phyloP scores from a whole-genome alignment of 2,888 invertebrate genomes.

The Phorcus lineatus region DNA sequence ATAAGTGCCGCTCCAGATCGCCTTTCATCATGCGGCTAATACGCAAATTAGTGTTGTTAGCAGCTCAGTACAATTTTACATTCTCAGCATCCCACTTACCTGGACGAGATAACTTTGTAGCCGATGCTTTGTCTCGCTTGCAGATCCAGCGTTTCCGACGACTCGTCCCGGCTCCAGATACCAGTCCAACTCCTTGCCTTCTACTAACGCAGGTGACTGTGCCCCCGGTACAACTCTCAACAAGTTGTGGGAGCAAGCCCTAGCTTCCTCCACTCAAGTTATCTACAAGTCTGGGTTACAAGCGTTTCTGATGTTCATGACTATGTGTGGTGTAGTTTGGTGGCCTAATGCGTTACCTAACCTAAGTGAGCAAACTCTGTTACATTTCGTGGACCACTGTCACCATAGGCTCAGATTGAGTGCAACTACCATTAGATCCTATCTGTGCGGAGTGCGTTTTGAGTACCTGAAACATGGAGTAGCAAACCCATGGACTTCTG shows the following conservation, averaged over 20 bases:
- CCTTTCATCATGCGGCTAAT: constrained; percentile 32
- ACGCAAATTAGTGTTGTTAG: constrained; percentile 24
- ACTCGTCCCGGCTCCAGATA: constrained; percentile 27
- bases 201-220: neutral
- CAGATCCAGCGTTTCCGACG: constrained; percentile 26
- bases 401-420: neutral
- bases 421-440: constrained; percentile 16
- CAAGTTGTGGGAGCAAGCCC: constrained; percentile 1
- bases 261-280: neutral
- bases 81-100: constrained; percentile 29
- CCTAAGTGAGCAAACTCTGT: neutral
- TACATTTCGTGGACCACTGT: constrained; percentile 30
- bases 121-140: constrained; percentile 35
- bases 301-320: neutral
- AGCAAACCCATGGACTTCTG: neutral
- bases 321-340: neutral
- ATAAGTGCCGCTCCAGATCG: constrained; percentile 26
- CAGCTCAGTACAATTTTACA: constrained; percentile 26
- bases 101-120: constrained; percentile 22
- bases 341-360: neutral
- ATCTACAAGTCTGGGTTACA: neutral
- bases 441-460: constrained; percentile 24
- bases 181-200: constrained; percentile 6
- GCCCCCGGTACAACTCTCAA: neutral
- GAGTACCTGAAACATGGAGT: neutral